Conservation (phyloP, 2,888 invertebrate species). For the Eupithecia pulchellata region DNA sequence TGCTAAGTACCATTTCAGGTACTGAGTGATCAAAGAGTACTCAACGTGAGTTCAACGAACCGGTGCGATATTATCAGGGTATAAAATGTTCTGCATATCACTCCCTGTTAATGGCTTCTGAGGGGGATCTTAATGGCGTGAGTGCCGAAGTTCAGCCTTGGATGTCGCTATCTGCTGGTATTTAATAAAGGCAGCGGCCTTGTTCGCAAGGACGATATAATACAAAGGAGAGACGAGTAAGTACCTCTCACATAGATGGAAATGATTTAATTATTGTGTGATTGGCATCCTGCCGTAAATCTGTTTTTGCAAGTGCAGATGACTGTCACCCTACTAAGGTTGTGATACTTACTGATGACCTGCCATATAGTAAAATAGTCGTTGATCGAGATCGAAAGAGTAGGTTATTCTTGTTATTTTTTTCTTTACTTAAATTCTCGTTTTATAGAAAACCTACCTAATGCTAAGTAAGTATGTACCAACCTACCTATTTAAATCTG, state of each 20-base stretch:
- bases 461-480: too few relatives aligned
- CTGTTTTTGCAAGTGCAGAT: too few relatives aligned
- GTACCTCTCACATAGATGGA: background rate
- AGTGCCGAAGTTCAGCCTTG: constrained; percentile 52
- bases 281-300: too few relatives aligned
- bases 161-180: constrained; percentile 41
- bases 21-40: constrained; percentile 20
- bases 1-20: background rate
- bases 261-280: background rate
- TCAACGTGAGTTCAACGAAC: constrained; percentile 24
- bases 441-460: too few relatives aligned
- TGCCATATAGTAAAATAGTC: too few relatives aligned
- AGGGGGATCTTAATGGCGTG: constrained; percentile 53
- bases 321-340: too few relatives aligned
- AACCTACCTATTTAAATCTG: too few relatives aligned
- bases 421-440: too few relatives aligned
- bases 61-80: constrained; percentile 12
- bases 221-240: background rate
- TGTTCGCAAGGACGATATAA: constrained; percentile 1
- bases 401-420: too few relatives aligned
- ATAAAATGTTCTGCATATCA: constrained; percentile 38
- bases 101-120: constrained; percentile 41
- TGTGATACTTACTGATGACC: too few relatives aligned
- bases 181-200: constrained; percentile 21
- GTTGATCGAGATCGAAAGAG: too few relatives aligned